Evolutionary conservation across 2,113 vertebrate genomes (phyloP), one percentile per base, ranked within the genome.

Genomic region (Proterorhinus semilunaris): DNA sequence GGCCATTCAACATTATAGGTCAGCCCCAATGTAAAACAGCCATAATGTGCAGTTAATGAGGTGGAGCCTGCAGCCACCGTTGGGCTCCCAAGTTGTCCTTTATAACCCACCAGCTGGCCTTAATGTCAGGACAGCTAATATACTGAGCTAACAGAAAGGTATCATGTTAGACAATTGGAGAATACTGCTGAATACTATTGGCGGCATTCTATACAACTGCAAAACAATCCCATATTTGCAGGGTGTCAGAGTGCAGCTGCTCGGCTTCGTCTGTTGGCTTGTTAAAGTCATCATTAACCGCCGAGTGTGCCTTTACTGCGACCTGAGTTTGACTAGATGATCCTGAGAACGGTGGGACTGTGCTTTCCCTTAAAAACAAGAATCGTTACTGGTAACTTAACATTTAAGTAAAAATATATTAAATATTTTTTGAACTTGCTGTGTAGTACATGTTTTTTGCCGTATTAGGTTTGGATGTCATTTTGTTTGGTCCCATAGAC

Each of bases 191-290:
- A 61, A 64, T 48, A 43, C 7, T 6, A 44, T 55, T 69, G 66
- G 70, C 67, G 15, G 78, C 72, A 64, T 61, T 59, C 42, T 54
- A 47, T 0, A 1, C 65, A 54, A 44, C 61, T 50, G 21, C 62
- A 45, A n/a, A 53, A 74, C 53, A n/a, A 61, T 44, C 62, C 55
- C 68, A 47, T 72, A 75, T 17, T 50, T 75, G 82, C 82, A 75
- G 80, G 76, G 83, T 86, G 82, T 79, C 79, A 75, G 72, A 7
- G 15, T 64, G 53, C 7, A 74, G 62, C 45, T 49, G 55, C 7
- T 58, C 21, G 54, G 17, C 53, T 27, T 36, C 1, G 42, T 58
- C 27, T 42, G 55, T 6, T 58, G 55, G 17, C 6, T 42, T 13
- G 21, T 27, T 10, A 27, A 58, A 7, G 10, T 58, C 17, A 5